Evolutionary conservation across 2,113 vertebrate genomes (phyloP).

Genomic region (Montifringilla adamsi): DNA sequence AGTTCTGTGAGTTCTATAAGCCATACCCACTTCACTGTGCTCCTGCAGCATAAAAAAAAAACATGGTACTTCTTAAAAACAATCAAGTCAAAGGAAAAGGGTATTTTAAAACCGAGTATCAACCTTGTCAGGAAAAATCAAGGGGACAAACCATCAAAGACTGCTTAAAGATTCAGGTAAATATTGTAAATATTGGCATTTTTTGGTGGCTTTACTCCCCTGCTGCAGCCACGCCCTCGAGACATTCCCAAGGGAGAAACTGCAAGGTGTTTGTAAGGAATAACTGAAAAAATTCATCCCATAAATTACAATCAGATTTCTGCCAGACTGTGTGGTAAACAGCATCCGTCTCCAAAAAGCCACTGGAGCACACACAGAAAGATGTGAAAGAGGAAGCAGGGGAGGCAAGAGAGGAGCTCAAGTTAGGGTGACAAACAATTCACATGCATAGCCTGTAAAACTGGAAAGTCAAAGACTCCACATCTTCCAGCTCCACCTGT

Average conservation of each 20-base stretch:
- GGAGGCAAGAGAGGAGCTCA: neutral
- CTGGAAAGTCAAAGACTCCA: neutral
- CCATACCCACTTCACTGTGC: neutral
- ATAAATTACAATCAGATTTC: neutral
- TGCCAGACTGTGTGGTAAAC: neutral
- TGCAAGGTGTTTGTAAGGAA: neutral
- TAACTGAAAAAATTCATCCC: neutral
- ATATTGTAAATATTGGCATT: neutral
- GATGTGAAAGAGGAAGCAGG: neutral
- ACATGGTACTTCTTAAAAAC: neutral
- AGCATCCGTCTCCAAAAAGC: neutral
- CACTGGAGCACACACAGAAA: neutral
- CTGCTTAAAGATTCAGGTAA: neutral
- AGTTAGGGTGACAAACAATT: neutral
- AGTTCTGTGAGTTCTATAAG: neutral
- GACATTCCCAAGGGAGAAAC: neutral
- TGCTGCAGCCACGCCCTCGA: neutral
- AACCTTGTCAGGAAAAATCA: neutral
- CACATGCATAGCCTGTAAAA: neutral
- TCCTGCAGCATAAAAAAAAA: neutral
- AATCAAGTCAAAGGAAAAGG: neutral
- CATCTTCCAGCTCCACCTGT: neutral
- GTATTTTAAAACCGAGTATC: neutral
- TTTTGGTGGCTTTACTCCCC: too few relatives aligned
- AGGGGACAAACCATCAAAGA: neutral